Evolutionary conservation across 2,113 vertebrate genomes (phyloP).

Genomic region (Suncus etruscus): DNA sequence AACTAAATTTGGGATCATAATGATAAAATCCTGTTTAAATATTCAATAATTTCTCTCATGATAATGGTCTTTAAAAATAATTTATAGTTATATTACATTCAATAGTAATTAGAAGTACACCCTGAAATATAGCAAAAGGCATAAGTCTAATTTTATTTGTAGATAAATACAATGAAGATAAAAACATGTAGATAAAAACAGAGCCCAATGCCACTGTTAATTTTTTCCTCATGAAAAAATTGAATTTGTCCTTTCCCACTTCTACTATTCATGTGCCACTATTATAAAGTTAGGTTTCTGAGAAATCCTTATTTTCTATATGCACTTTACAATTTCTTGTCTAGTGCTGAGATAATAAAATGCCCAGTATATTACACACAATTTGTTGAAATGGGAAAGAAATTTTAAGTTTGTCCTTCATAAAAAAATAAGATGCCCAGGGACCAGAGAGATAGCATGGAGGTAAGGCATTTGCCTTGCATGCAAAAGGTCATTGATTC

Average conservation of each 20-base stretch:
- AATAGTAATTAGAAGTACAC: background rate
- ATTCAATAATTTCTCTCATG: background rate
- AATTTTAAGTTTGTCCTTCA: no score
- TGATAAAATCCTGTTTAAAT: slow-evolving; percentile 8
- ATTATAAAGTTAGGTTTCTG: background rate
- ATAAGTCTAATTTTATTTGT: background rate
- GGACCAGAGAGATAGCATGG: no score
- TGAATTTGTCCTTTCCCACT: background rate
- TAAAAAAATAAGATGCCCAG: no score
- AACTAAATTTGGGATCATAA: slow-evolving; percentile 13
- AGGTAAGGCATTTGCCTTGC: no score
- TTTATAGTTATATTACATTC: background rate
- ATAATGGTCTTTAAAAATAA: background rate
- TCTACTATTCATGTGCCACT: background rate
- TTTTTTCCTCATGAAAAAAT: background rate
- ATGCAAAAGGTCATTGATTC: no score
- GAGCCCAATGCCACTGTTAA: background rate
- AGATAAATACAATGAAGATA: background rate
- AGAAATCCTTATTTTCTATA: background rate
- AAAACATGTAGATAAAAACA: no score
- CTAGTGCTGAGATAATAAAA: background rate
- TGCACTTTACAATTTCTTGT: background rate
- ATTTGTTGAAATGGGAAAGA: no score
- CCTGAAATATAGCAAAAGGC: background rate
- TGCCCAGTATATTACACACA: no score